Base-by-base conservation (phyloP, 1,140 invertebrate species). In the Oryctes rhinoceros region DNA sequence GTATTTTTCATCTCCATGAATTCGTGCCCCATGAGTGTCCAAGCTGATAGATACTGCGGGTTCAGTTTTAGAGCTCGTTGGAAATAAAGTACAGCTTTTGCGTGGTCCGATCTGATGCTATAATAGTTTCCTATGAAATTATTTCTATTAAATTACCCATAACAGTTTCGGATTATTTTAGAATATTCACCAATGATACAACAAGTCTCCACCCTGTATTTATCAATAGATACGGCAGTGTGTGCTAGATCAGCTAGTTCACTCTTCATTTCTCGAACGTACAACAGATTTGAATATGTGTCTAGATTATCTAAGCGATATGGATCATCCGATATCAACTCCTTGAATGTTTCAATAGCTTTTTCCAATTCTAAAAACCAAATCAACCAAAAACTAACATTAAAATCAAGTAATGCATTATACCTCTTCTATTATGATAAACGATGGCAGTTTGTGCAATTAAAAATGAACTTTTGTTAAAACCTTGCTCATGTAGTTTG, bases 1-100 rank as follows among this genome's bases (percentile, higher is more conserved):
- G 96, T 97, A 88, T 99, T 99, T 88, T 99, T 99, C 88, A 99
- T 92, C 90, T 99, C 98, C 94, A 99, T 98, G 88, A 97, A 99
- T 89, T 99, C 98, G 87, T 99, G 98, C 0, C 99, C 99, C 92
- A 99, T 96, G 37, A 99, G 89, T 0, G 98, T 99, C 97, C 98
- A 99, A 0, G 97, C 97, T 2, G 96, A 94, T 30, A 98, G 89
- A 87, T 98, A 98, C 83, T 97, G 93, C 0, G 98, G 97, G 90
- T 99, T 98, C 0, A 99, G 87, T 87, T 96, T 95, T 13, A 99
- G 88, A 0, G 98, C 98, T 84, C 98, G 90, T 86, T 98, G 96
- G 86, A 99, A 99, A 89, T 99, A 99, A 81, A 97, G 90, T 4
- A 99, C 95, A 18, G 98, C 97, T 88, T 99, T 98, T 86, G 98